Evolutionary conservation across 64 coral and sea anemone species (phyloP), one percentile per base, ranked within the genome.

Genomic region (Pocillopora verrucosa): DNA sequence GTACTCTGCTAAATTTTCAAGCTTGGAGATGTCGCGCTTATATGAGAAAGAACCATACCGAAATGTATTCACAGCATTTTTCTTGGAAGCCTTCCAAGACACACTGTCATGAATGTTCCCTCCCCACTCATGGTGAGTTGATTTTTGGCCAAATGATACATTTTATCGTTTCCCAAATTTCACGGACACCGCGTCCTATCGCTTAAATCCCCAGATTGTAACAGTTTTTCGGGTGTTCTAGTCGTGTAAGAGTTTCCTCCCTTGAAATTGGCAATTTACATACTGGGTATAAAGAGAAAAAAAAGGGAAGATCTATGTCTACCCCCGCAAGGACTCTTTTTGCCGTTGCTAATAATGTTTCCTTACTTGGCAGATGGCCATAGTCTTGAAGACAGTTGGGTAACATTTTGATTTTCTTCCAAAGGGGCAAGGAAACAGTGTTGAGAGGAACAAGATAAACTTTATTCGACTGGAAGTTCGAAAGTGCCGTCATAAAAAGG

Each of bases 371-470:
- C 82, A 85, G 22, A 13, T 22, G 65, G 82, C 82, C 82, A 85
- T 65, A 57, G 82, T 15, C 38, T 72, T 72, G 64, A 35, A 85
- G 82, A 57, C 82, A 15, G 82, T 72, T 85, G 65, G 82, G 13
- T 85, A 41, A 85, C 69, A 85, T 72, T 85, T 85, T 85, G 82
- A 85, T 85, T 85, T 85, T 24, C 82, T 56, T 85, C 82, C 82
- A 85, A 72, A 83, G 57, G 36, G 65, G 65, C 65, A 57, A 72
- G 36, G 64, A 67, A 26, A 56, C 37, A 30, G 64, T 70, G 69
- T 72, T 20, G 36, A 72, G 41, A 70, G 41, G 61, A 72, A 85
- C 63, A 85, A 51, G 63, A 41, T 72, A 85, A 38, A 67, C 16
- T 10, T 9, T 85, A 22, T 12, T 58, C 82, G 61, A 26, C 65